These are phyloP conservation scores for Tetragnatha montana DNA, from an alignment of 2,888 invertebrate genomes.

Conservation along the genomic window DNA sequence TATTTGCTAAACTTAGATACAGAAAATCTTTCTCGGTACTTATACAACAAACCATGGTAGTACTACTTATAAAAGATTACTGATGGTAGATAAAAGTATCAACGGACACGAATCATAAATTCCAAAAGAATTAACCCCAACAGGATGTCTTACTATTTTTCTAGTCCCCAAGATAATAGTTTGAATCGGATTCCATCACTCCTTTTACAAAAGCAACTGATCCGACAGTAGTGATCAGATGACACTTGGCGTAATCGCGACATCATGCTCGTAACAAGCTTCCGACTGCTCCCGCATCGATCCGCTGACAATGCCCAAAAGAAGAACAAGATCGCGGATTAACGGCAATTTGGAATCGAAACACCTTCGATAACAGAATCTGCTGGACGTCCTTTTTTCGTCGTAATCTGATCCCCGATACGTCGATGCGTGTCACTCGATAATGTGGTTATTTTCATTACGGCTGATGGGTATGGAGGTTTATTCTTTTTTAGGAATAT, in stretches of 20 bases:
- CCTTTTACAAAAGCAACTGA: too few relatives aligned
- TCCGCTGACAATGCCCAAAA: not conserved
- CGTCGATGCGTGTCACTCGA: slow-evolving; percentile 51
- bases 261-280: not conserved
- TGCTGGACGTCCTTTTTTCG: slow-evolving; percentile 1
- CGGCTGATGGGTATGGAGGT: not conserved
- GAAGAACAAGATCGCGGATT: not conserved
- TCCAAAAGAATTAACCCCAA: too few relatives aligned
- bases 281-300: not conserved
- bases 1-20: too few relatives aligned
- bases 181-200: too few relatives aligned
- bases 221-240: not conserved
- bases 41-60: too few relatives aligned
- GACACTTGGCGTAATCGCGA: not conserved
- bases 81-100: too few relatives aligned
- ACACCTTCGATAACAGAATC: slow-evolving; percentile 1
- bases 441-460: slow-evolving; percentile 55
- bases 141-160: too few relatives aligned
- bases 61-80: too few relatives aligned
- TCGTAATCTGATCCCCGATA: slow-evolving; percentile 52
- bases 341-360: slow-evolving; percentile 4
- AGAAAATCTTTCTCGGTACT: too few relatives aligned
- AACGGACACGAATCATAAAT: too few relatives aligned
- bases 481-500: not conserved
- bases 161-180: too few relatives aligned